Conservation (phyloP, 2,888 invertebrate genomes). For the Chymomyza caudatula region DNA sequence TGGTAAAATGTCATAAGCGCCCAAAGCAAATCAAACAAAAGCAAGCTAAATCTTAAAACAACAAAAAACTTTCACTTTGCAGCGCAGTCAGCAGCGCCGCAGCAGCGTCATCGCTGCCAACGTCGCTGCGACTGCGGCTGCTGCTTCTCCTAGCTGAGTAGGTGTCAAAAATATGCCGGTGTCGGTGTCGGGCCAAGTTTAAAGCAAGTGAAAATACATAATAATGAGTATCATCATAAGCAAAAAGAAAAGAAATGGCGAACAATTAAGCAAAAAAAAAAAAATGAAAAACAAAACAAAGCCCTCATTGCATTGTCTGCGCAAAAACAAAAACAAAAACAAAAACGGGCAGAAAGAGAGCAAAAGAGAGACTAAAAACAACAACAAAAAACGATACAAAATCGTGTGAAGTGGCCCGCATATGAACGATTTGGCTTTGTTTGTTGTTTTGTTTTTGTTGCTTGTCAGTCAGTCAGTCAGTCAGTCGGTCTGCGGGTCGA, state of each 20-base stretch:
- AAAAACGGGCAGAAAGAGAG: background rate
- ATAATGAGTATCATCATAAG: conserved; percentile 6
- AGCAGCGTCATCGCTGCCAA: conserved; percentile 5
- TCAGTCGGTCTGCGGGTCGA: conserved; percentile 1
- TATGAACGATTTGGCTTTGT: conserved; percentile 19
- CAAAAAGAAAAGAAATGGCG: conserved; percentile 37
- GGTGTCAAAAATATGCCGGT: conserved; percentile 47
- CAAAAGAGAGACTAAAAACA: background rate
- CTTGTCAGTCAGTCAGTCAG: conserved; percentile 29
- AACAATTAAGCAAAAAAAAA: conserved; percentile 31
- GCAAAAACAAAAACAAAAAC: background rate
- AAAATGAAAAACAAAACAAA: conserved; percentile 10
- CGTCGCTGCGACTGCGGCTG: conserved; percentile 14
- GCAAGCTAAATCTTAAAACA: conserved; percentile 16
- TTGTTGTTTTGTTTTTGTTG: background rate
- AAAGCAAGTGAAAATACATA: conserved; percentile 46
- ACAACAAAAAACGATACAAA: background rate
- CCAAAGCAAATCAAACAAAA: conserved; percentile 5
- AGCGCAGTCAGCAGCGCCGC: conserved; percentile 1
- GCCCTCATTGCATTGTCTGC: background rate
- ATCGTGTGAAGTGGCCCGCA: conserved; percentile 59
- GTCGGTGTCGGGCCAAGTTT: conserved; percentile 28
- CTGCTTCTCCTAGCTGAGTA: conserved; percentile 39
- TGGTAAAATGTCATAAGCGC: conserved; percentile 38
- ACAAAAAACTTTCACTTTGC: conserved; percentile 11